Percentiles rank a stretch among this genome's conserved stretches.
Evolutionary conservation across 2,888 invertebrate genomes (phyloP).

Genomic region (Trissolcus brochymenae): DNA sequence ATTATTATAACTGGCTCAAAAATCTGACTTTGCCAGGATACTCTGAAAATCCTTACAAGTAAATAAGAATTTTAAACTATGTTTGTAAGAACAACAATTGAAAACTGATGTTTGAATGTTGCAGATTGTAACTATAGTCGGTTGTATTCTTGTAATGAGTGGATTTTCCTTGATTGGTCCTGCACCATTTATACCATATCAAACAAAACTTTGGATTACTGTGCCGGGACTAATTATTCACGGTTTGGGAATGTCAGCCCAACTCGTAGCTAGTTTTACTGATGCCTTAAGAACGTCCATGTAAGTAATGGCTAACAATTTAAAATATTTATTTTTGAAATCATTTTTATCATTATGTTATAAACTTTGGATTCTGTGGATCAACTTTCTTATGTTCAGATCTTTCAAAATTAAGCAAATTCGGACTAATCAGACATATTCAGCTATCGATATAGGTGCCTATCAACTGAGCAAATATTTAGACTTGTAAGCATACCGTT

Average conservation of each 20-base stretch:
- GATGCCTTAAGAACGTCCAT: constrained; percentile 88
- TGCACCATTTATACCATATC: constrained; percentile 84
- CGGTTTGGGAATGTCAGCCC: constrained; percentile 89
- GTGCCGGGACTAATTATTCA: constrained; percentile 85
- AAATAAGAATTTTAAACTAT: too few species aligned
- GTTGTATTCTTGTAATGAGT: constrained; percentile 81
- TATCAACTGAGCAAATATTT: neutral
- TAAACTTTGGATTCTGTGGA: too few species aligned
- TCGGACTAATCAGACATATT: too few species aligned
- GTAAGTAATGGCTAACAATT: constrained; percentile 77
- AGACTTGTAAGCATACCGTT: neutral
- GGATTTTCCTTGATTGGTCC: constrained; percentile 89
- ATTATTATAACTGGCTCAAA: too few species aligned
- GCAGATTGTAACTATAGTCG: constrained; percentile 81
- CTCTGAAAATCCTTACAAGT: too few species aligned
- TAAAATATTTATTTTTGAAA: too few species aligned
- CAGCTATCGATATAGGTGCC: too few species aligned
- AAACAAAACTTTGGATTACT: constrained; percentile 82
- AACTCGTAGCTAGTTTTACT: constrained; percentile 90
- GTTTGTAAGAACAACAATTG: too few species aligned
- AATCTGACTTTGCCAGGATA: too few species aligned
- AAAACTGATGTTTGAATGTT: constrained; percentile 12
- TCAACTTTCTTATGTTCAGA: too few species aligned
- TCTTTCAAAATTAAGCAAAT: too few species aligned
- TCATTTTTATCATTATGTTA: too few species aligned